Evolutionary conservation across 2,888 invertebrate species (phyloP).

Genomic region (Anoncus sp.): DNA sequence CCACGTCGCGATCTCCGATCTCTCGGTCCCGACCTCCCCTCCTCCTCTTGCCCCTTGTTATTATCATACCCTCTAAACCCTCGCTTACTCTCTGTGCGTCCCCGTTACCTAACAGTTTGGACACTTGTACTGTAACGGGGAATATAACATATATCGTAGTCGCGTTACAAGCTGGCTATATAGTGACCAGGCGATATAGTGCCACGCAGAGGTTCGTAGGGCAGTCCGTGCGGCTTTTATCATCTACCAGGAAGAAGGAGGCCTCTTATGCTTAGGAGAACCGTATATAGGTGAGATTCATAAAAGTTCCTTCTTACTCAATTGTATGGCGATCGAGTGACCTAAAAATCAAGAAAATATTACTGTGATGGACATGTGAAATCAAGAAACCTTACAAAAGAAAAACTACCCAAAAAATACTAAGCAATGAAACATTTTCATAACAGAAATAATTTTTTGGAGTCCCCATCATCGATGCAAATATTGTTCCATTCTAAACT

Average conservation of each 20-base stretch:
- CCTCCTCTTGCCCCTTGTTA: conserved; percentile 41
- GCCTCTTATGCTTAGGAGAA: conserved; percentile 2
- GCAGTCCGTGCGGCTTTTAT: conserved; percentile 13
- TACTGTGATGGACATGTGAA: no score
- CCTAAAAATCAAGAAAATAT: no score
- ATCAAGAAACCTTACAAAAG: no score
- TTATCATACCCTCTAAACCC: conserved; percentile 59
- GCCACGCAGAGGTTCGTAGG: conserved; percentile 35
- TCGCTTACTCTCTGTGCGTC: conserved; percentile 32
- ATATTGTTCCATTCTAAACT: no score
- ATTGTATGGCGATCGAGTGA: not conserved
- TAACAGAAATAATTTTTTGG: no score
- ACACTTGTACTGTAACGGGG: conserved; percentile 63
- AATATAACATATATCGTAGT: conserved; percentile 22
- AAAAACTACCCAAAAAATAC: no score
- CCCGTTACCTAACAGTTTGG: conserved; percentile 68
- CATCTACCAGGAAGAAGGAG: conserved; percentile 36
- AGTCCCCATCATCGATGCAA: no score
- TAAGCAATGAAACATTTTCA: no score
- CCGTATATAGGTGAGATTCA: not conserved
- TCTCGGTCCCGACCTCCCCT: conserved; percentile 43
- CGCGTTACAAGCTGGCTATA: conserved; percentile 29
- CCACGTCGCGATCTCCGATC: conserved; percentile 45
- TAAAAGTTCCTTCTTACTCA: not conserved
- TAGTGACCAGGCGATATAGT: conserved; percentile 43